Evolutionary conservation across 2,888 invertebrate species (phyloP), one percentile per base, ranked within the genome.

Genomic region (Ennomos erosarius): DNA sequence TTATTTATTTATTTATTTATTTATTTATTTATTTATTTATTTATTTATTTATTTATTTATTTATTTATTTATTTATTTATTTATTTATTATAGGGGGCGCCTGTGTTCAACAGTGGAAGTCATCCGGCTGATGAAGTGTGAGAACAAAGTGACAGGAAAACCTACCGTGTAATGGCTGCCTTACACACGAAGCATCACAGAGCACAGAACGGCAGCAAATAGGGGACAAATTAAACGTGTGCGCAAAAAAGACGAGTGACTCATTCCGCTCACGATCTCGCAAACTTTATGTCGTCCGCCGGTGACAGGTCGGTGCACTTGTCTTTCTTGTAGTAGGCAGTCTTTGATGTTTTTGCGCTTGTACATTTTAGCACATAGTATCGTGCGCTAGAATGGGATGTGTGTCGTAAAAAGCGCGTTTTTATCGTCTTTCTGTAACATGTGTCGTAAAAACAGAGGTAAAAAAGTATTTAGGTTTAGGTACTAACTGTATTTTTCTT

Each of bases 211-310:
- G 26, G 49, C 84, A 80, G 84, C 82, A 84, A 85, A 85, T 84
- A 76, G 76, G 71, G 79, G 87, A 88, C 87, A 88, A 88, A 87
- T 88, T 88, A 86, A 87, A 82, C 73, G 59, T 64, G 55, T 53
- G 42, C 46, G 69, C 67, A 81, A 78, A 16, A 81, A 78, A 78
- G 70, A 64, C 36, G 12, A 40, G 64, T 77, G 81, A 77, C 69
- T 75, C 74, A 84, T 84, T 81, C 84, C 76, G 75, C 71, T 70
- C 84, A 84, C 82, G 82, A 68, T 65, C 53, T 47, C 9, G 10
- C 12, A 26, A 38, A 55, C 38, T 53, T 58, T 58, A 58, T 53
- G 58, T 52, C 64, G 69, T 73, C 75, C 67, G 70, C 62, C n/a
- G 39, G 47, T 61, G 73, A 73, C 73, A 71, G 62, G 57, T 59